Evolutionary conservation across 2,797 vertebrate species (phyloP), one percentile per base, ranked within the genome.

Genomic region (Peromyscus nudipes): DNA sequence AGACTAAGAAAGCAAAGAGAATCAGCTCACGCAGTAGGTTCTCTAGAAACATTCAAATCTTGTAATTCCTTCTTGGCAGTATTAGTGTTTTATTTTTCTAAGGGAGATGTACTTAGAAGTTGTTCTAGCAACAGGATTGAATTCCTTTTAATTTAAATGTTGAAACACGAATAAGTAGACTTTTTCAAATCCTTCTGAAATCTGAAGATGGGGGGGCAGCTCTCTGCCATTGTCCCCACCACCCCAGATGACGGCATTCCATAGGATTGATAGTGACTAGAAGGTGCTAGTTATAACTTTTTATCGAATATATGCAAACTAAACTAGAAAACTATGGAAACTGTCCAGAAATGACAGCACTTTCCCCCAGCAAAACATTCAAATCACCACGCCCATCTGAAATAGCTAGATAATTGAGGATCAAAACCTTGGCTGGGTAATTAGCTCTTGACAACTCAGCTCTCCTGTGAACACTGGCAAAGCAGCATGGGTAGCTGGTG

Each of bases 341-440:
- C 71, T 57, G 43, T 67, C 62, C 77, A 92, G 93, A 96, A 84
- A 94, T 80, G 87, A 85, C 93, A 96, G 90, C 96, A 92, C 81
- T 92, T 94, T 91, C 65, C 89, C 27, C 37, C 43, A 92, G 93
- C 52, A 82, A 95, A 89, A 90, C 65, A 90, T 71, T 88, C 73
- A 91, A 92, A 88, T 31, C 19, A 91, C 90, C 93, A 95, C 75
- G 31, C 88, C 94, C 55, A 83, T 95, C 81, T 96, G 95, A 92
- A 96, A 94, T 87, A 95, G 62, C 79, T 79, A 95, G 93, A 94
- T 97, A 97, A 96, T 76, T 91, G 83, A 95, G 49, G 52, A 69
- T 88, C 82, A 81, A 81, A 96, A 86, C 64, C 85, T 82, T 37
- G 76, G 31, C 57, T 37, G 88, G 57, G 84, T 76, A 67, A 94